Evolutionary conservation across 2,888 invertebrate species (phyloP).

Genomic region (Polymixis lichenea): DNA sequence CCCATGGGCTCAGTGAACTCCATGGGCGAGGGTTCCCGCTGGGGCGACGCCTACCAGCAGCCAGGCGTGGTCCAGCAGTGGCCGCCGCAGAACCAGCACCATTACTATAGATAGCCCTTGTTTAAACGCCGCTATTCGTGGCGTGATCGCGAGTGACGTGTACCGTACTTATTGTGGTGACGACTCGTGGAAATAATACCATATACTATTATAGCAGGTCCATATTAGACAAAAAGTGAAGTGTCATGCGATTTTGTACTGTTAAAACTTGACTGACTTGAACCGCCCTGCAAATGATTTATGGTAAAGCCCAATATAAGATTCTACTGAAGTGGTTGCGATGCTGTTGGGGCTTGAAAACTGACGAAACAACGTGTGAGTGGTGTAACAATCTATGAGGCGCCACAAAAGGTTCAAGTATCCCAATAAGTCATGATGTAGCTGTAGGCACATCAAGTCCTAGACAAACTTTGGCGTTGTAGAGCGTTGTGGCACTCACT

Average conservation of each 20-base stretch:
- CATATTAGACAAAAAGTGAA: conserved; percentile 17
- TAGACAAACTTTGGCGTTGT: not conserved
- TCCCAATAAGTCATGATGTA: not conserved
- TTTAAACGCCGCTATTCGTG: conserved; percentile 56
- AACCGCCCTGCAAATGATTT: not conserved
- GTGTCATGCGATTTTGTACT: conserved; percentile 7
- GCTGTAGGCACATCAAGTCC: not conserved
- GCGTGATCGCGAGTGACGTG: conserved; percentile 51
- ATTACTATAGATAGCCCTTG: conserved; percentile 90
- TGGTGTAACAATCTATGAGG: not conserved
- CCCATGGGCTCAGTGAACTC: conserved; percentile 66
- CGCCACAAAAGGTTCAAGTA: not conserved
- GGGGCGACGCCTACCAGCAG: conserved; percentile 71
- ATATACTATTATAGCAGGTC: not conserved
- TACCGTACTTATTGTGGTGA: not conserved
- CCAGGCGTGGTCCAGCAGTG: conserved; percentile 67
- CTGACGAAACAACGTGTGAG: not conserved
- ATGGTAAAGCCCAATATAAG: not conserved
- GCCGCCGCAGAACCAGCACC: conserved; percentile 89
- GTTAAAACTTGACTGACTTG: not conserved
- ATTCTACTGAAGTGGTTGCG: conserved; percentile 1
- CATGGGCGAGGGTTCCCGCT: conserved; percentile 70
- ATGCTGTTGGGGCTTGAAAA: not conserved
- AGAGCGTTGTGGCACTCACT: not conserved
- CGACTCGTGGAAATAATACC: conserved; percentile 14